phyloP scores from a whole-genome alignment of 1,140 invertebrate species.

The Cardiocondyla obscurior region DNA sequence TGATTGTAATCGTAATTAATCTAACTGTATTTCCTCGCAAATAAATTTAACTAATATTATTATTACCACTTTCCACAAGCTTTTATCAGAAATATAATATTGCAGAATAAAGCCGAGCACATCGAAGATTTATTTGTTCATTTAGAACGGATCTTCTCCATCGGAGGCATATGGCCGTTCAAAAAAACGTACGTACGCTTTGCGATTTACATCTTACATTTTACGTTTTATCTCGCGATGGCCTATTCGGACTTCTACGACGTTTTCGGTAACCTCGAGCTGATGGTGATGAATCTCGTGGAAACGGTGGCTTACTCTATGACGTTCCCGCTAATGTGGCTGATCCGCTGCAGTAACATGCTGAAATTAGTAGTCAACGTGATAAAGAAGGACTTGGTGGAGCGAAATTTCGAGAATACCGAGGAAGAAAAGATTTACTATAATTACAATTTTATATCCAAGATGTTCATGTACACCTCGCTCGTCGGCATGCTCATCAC shows the following conservation, averaged over 20 bases:
- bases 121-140: conserved; percentile 49
- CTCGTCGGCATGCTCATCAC: conserved; percentile 53
- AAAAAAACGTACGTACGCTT: conserved; percentile 61
- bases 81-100: not conserved
- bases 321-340: conserved; percentile 50
- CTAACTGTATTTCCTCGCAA: not conserved
- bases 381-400: conserved; percentile 50
- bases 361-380: conserved; percentile 46
- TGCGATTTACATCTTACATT: conserved; percentile 58
- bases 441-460: conserved; percentile 63
- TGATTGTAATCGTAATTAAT: not conserved
- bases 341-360: conserved; percentile 59
- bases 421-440: conserved; percentile 65
- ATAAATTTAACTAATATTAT: not conserved
- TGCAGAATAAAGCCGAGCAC: not conserved
- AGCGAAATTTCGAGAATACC: conserved; percentile 52
- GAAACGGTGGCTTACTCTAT: conserved; percentile 64
- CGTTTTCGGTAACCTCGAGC: conserved; percentile 57
- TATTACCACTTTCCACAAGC: too few relatives aligned
- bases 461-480: conserved; percentile 63
- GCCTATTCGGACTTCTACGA: conserved; percentile 55
- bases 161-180: conserved; percentile 67
- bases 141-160: conserved; percentile 63
- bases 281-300: conserved; percentile 63
- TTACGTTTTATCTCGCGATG: conserved; percentile 55